Percentiles rank a stretch among this genome's conserved stretches.
phyloP scores from a whole-genome alignment of 1,140 invertebrate genomes.

The Oedothorax gibbosus region DNA sequence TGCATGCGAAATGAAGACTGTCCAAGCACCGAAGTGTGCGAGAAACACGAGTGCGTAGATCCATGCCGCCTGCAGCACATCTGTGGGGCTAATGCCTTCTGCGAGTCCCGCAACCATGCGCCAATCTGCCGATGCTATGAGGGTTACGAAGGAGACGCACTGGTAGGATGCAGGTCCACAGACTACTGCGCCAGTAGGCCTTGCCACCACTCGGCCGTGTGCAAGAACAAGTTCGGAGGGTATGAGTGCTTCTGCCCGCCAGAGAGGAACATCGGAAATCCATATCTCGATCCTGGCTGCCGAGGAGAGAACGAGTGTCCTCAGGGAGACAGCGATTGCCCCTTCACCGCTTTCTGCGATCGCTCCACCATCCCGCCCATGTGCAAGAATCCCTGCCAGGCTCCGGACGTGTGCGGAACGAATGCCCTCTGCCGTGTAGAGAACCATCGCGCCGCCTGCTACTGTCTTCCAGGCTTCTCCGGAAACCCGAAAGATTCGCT shows the following conservation, averaged over 20 bases:
- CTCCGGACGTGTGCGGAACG: conserved; percentile 62
- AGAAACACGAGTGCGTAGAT: conserved; percentile 64
- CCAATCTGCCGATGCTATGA: conserved; percentile 83
- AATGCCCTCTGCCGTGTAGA: conserved; percentile 76
- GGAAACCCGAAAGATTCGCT: conserved; percentile 65
- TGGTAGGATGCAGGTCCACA: conserved; percentile 77
- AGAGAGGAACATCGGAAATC: conserved; percentile 84
- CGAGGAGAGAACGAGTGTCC: conserved; percentile 65
- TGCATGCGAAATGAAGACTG: conserved; percentile 63
- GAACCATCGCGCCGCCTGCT: conserved; percentile 69
- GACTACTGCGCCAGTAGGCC: conserved; percentile 83
- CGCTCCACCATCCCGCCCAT: conserved; percentile 61
- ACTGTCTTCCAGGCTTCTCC: conserved; percentile 66
- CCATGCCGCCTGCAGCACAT: conserved; percentile 60
- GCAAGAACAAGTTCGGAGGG: conserved; percentile 83
- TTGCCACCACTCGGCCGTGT: conserved; percentile 83
- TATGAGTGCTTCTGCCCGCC: conserved; percentile 83
- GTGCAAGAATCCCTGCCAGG: conserved; percentile 69
- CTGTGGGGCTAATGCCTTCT: conserved; percentile 58
- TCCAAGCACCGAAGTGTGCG: conserved; percentile 62
- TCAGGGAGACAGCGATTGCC: conserved; percentile 64
- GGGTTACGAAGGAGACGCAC: conserved; percentile 83
- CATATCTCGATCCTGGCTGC: conserved; percentile 84
- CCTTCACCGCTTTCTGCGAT: conserved; percentile 64
- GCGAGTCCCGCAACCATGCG: conserved; percentile 55